Evolutionary conservation across 2,888 invertebrate species (phyloP), one percentile per base, ranked within the genome.

Genomic region (Polia nebulosa): DNA sequence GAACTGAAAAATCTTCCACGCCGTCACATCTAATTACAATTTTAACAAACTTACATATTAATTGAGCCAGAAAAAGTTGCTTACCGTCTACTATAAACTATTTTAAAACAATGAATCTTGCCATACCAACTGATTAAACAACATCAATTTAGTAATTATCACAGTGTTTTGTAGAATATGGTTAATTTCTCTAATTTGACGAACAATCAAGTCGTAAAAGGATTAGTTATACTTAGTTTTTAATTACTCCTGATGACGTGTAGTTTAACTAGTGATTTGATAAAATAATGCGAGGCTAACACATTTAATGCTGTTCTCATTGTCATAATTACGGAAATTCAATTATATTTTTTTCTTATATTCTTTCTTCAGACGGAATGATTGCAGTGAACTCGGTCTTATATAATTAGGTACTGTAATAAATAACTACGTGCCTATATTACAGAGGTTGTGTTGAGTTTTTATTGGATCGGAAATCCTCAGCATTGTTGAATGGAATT

Each of bases 101-200:
- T 44, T 32, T 32, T 20, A 44, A 66, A 80, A 64, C 71, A 47
- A 67, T 11, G 22, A 57, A 55, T 25, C n/a, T 25, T 3, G 11
- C 59, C 55, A 63, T 32, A 22, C 17, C 13, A 75, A 81, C 64
- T 63, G 69, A 65, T 71, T 71, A 69, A 85, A 84, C 76, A 67
- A 81, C 71, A 63, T 59, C 86, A 87, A 89, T 90, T 89, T 84
- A 82, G 84, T 85, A 65, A 88, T 90, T 89, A 90, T 72, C 76
- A 76, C 66, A 60, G 73, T 86, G 77, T 83, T 84, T 82, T 81
- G 67, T 79, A 47, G 41, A 59, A 57, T 79, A 79, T 17, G 36
- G 44, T 52, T 84, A 84, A 87, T 88, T 88, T 81, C 78, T 76
- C 78, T 75, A 72, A 80, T 80, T 79, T 73, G 39, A 51, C 15